Base-by-base conservation (phyloP, 2,888 invertebrate genomes). In the Encarsia formosa region DNA sequence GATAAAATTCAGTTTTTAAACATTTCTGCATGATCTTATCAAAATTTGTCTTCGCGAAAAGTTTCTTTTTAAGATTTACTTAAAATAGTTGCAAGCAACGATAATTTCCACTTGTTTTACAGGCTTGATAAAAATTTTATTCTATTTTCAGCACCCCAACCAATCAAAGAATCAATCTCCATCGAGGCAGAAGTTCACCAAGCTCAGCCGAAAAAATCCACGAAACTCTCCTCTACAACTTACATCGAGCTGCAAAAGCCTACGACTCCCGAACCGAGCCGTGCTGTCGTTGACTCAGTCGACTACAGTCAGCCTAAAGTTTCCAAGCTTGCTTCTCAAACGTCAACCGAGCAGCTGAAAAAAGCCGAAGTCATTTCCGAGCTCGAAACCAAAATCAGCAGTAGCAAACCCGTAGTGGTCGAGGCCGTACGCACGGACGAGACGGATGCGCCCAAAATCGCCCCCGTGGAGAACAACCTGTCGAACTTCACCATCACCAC, bases 401-500 rank as follows among this genome's bases (percentile, higher is more conserved):
- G 58, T n/a, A 40, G 34, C 9, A 48, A 45, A n/a, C 49, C 49
- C 2, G 47, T 50, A 1, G 49, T 45, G 2, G 40, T 51, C n/a
- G 67, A 65, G n/a, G 42, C 56, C 1, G 49, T 52, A 31, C 38
- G 39, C 16, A 45, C 53, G 42, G 57, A 57, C 4, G 56, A 19
- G 3, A 50, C 54, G 4, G 61, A 64, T 2, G 59, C 65, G 1
- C 66, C 66, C 0, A 63, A 62, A 49, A 60, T 71, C 5, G 71
- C 71, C 0, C 70, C 73, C 1, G 58, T 66, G 0, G 70, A 72
- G 35, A 73, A 70, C 24, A 68, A 69, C 0, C 32, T 73, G 35
- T 64, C 71, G 1, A 73, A 73, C 49, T 73, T 73, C 45, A 71
- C 65, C 3, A 72, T 73, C 15, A 71, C 73, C 1, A 73, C 73